These are phyloP conservation scores for Microcebus jonahi DNA, from an alignment of 2,113 vertebrate species.

Conservation along the genomic window DNA sequence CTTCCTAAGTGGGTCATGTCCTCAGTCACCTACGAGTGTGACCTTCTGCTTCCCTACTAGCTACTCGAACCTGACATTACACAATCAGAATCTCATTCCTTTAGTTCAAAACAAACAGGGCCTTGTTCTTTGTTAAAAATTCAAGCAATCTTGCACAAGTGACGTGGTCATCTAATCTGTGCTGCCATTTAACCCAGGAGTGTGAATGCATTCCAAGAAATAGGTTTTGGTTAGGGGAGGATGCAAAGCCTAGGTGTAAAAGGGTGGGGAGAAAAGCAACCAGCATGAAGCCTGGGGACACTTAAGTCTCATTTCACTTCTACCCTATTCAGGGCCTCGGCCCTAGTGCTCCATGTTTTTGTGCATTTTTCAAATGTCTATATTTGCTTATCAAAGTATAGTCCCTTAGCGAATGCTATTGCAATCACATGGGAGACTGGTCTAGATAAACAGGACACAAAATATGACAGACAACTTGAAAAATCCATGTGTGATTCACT, in stretches of 20 bases:
- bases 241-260: neutral
- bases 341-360: neutral
- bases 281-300: neutral
- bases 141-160: neutral
- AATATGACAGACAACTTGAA: neutral
- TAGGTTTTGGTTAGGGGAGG: neutral
- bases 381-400: neutral
- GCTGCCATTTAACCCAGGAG: neutral
- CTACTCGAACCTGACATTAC: neutral
- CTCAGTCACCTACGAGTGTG: neutral
- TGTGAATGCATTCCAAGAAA: conserved; percentile 4
- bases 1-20: neutral
- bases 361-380: neutral
- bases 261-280: neutral
- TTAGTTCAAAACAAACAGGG: neutral
- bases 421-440: neutral
- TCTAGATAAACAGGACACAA: neutral
- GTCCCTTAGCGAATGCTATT: neutral
- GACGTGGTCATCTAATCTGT: neutral
- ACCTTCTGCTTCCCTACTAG: neutral
- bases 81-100: neutral
- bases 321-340: neutral
- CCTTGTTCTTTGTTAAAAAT: conserved; percentile 2
- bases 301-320: neutral
- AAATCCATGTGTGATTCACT: neutral